Evolutionary conservation across 2,888 invertebrate species (phyloP), one percentile per base, ranked within the genome.

Genomic region (Chrysotoxum bicinctum): DNA sequence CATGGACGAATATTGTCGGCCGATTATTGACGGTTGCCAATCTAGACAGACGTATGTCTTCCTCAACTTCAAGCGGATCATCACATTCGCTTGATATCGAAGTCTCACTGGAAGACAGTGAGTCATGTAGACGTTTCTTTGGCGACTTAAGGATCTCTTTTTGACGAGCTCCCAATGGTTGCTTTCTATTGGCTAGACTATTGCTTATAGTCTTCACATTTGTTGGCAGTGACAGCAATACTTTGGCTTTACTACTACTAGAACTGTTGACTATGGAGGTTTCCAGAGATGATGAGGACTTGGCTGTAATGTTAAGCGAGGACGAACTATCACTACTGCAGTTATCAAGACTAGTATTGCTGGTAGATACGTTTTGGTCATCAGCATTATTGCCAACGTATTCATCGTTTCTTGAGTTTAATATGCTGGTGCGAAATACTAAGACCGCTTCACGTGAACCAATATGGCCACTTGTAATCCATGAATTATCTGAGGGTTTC

Each of bases 371-470:
- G 30, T 52, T 72, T 43, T 40, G 52, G 40, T 69, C 58, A 19
- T 73, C 76, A 12, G 35, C 43, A 68, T 66, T 48, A 10, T 45
- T 69, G 14, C 30, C 40, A 8, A n/a, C 58, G 32, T 50, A 66
- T 45, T 88, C 89, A 52, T 90, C 88, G 2, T 85, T 88, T 72
- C 87, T 88, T 21, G 89, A 54, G 92, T 93, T 80, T 91, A 93
- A 88, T 92, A 94, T 92, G 92, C 91, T 75, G 88, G 95, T 95
- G 88, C 95, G 93, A 91, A 96, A 96, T 60, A 95, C 93, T 70
- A 96, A 92, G 60, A 95, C 94, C 4, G 95, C 93, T 72, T 93
- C 94, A 76, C 94, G 94, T 2, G 94, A 93, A 21, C 95, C 95
- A 87, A 94, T 88, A 32, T 92, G 93, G 19, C 94, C 94, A 72